Evolutionary conservation across 2,113 vertebrate genomes (phyloP).

Genomic region (Tamias sibiricus): DNA sequence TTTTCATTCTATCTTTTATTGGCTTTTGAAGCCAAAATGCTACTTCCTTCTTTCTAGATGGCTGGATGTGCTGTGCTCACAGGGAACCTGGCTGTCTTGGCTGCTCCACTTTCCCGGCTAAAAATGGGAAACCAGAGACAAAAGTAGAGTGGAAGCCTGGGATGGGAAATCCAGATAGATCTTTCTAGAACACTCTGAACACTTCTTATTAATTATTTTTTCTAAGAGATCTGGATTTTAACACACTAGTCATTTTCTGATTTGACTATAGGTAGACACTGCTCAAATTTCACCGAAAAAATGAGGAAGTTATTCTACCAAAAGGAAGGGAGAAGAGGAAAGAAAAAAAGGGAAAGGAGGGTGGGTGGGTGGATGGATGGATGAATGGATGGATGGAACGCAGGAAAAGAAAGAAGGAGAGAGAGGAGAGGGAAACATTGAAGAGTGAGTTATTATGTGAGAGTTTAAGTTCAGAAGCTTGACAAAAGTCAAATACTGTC

Average conservation of each 20-base stretch:
- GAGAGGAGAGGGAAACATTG: not conserved
- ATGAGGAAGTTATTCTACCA: not conserved
- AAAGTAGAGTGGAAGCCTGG: not conserved
- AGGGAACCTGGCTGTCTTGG: conserved; percentile 1
- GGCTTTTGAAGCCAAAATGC: conserved; percentile 8
- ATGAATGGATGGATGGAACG: too few relatives aligned
- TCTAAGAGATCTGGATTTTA: not conserved
- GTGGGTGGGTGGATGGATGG: not conserved
- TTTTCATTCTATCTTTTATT: not conserved
- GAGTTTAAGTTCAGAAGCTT: not conserved
- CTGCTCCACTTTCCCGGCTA: not conserved
- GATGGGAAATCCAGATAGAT: not conserved
- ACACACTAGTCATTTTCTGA: conserved; percentile 27
- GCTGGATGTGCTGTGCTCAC: not conserved
- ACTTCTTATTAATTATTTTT: not conserved
- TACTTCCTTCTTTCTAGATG: conserved; percentile 49
- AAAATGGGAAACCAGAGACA: conserved; percentile 25
- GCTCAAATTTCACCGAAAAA: not conserved
- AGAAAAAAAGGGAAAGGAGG: not conserved
- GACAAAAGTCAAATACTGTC: not conserved
- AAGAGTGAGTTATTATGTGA: not conserved
- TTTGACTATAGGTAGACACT: not conserved
- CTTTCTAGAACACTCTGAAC: not conserved
- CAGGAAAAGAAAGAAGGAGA: accelerated
- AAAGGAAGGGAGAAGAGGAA: not conserved